Evolutionary conservation across 2,888 invertebrate species (phyloP), one percentile per base, ranked within the genome.

Genomic region (Ramazzottius varieornatus): DNA sequence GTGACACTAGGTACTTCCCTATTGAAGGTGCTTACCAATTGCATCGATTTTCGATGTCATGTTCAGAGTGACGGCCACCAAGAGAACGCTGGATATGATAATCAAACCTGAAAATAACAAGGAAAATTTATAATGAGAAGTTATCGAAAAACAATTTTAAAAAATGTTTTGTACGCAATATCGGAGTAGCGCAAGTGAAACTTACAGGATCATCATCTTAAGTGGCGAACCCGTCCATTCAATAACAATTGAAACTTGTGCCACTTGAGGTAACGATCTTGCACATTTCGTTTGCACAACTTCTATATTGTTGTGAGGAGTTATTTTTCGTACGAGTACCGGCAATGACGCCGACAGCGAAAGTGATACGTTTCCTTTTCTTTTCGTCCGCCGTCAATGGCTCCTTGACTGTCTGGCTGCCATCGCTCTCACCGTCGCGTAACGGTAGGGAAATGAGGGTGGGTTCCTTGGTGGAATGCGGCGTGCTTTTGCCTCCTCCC

Each of bases 51-150:
- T 16, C 4, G 20, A n/a, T 29, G 54, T 54, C 54, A 54, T 54
- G 54, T 54, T 54, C 54, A 54, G 54, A 4, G 54, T 54, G 24
- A 54, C 29, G 4, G 54, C 54, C 54, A 54, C 54, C 54, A 54
- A 29, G 4, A 54, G 54, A 29, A 54, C 24, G 54, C 54, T 54
- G 54, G 54, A 8, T 8, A 54, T 29, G 20, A 54, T 54, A 24
- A 54, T 54, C 24, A 54, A 4, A 4, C 40, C 40, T 40, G 40
- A 8, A 40, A 40, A 40, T 13, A 20, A 20, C 8, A 40, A n/a
- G 20, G 20, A 40, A 40, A 40, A 40, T 40, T 20, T 8, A 40
- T 40, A 40, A 40, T n/a, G n/a, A n/a, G n/a, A n/a, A n/a, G n/a
- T n/a, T n/a, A n/a, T n/a, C n/a, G n/a, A n/a, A n/a, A n/a, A n/a